These are phyloP conservation scores for Platycnemis pennipes DNA, from an alignment of 2,888 invertebrate species.

Conservation along the genomic window DNA sequence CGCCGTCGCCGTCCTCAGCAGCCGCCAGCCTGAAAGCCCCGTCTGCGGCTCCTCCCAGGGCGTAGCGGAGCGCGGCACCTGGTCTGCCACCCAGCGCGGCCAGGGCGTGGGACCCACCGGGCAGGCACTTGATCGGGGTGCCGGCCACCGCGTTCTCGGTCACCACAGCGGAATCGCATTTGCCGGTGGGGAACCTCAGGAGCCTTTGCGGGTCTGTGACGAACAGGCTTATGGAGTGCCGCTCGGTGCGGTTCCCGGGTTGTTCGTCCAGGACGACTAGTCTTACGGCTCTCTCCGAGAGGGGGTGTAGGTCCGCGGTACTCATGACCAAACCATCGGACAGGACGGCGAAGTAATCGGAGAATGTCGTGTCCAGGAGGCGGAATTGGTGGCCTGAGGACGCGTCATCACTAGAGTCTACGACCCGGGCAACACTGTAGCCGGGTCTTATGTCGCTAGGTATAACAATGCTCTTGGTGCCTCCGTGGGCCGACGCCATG, in stretches of 20 bases:
- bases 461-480: conserved; percentile 82
- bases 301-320: conserved; percentile 90
- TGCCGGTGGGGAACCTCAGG: conserved; percentile 87
- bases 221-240: conserved; percentile 89
- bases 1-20: conserved; percentile 80
- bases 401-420: conserved; percentile 81
- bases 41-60: conserved; percentile 86
- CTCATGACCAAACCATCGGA: conserved; percentile 95
- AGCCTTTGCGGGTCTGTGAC: conserved; percentile 91
- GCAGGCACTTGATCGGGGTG: conserved; percentile 86
- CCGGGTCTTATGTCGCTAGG: conserved; percentile 95
- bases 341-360: conserved; percentile 92
- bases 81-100: conserved; percentile 56
- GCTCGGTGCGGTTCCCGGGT: conserved; percentile 86
- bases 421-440: conserved; percentile 91
- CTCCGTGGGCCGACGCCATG: conserved; percentile 73
- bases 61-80: conserved; percentile 80
- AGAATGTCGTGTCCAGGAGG: conserved; percentile 89
- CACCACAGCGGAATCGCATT: conserved; percentile 85
- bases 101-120: conserved; percentile 75
- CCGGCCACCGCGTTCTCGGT: conserved; percentile 89
- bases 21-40: conserved; percentile 88
- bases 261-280: conserved; percentile 91
- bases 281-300: conserved; percentile 90
- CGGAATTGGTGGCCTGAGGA: conserved; percentile 82